Percentiles rank a stretch among this genome's conserved stretches.
Evolutionary conservation across 1,140 invertebrate genomes (phyloP).

Genomic region (Euura saliciscinereae): DNA sequence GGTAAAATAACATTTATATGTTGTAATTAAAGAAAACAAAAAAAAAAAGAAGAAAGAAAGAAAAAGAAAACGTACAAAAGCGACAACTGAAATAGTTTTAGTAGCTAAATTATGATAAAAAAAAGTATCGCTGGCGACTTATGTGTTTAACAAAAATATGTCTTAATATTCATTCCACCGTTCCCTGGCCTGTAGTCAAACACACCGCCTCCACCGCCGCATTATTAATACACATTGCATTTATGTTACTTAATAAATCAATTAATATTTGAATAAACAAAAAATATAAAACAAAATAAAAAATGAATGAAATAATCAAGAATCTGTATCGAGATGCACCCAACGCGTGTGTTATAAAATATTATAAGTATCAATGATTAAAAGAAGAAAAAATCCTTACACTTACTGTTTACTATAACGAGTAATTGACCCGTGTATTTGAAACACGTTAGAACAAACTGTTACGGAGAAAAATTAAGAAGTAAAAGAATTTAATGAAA

Average conservation of each 20-base stretch:
- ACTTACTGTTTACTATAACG: not conserved
- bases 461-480: not conserved
- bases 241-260: constrained; percentile 36
- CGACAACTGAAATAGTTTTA: constrained; percentile 33
- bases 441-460: constrained; percentile 1
- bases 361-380: constrained; percentile 11
- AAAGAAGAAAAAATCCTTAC: not conserved
- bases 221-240: constrained; percentile 35
- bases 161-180: constrained; percentile 49
- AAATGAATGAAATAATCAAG: not conserved
- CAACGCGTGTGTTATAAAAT: not conserved
- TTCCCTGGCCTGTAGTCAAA: constrained; percentile 28
- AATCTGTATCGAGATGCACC: not conserved
- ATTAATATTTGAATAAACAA: constrained; percentile 32
- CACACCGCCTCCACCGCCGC: constrained; percentile 23
- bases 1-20: not conserved
- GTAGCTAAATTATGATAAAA: constrained; percentile 38
- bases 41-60: too few species aligned
- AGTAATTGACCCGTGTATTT: constrained; percentile 8
- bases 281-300: too few species aligned
- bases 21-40: not conserved
- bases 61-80: constrained; percentile 24
- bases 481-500: not conserved
- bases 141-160: constrained; percentile 44
- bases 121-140: constrained; percentile 52